Percentiles rank a stretch among this genome's conserved stretches.
phyloP scores from a whole-genome alignment of 2,888 invertebrate genomes.

The Caenorhabditis sp. region DNA sequence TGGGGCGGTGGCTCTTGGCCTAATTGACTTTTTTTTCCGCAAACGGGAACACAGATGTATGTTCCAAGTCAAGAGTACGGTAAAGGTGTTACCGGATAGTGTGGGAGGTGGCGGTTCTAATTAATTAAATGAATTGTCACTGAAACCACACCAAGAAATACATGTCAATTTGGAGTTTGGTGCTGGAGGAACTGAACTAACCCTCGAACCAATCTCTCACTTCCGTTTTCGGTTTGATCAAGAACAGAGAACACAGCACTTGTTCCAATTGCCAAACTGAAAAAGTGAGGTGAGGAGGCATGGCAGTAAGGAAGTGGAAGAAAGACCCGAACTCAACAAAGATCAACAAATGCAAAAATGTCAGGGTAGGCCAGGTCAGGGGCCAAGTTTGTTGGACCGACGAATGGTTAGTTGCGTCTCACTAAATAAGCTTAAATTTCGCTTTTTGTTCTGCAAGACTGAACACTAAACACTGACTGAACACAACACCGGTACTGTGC shows the following conservation, averaged over 20 bases:
- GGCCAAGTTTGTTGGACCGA: not conserved
- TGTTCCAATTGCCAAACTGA: too few species aligned
- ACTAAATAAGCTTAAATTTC: constrained; percentile 40
- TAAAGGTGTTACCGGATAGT: constrained; percentile 35
- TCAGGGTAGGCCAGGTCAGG: not conserved
- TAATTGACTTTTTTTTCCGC: constrained; percentile 31
- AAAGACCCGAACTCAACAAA: constrained; percentile 28
- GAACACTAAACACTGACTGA: constrained; percentile 28
- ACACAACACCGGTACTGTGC: not conserved
- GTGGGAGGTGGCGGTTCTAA: constrained; percentile 42
- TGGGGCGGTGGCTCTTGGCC: constrained; percentile 25
- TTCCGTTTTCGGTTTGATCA: constrained; percentile 56
- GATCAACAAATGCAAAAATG: constrained; percentile 4
- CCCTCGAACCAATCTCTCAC: constrained; percentile 39
- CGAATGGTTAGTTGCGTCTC: too few species aligned
- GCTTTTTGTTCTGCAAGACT: constrained; percentile 45
- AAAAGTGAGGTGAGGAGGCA: too few species aligned
- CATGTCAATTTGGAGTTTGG: constrained; percentile 32
- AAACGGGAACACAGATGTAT: too few species aligned
- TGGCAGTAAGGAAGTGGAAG: constrained; percentile 47
- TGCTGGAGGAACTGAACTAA: constrained; percentile 1
- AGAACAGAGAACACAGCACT: constrained; percentile 46
- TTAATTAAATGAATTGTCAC: constrained; percentile 41
- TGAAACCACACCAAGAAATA: not conserved
- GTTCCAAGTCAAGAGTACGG: not conserved